A percentile compares a stretch with the other conserved stretches of the same genome.
phyloP scores from a whole-genome alignment of 1,140 invertebrate species.

The Bombus pascuorum region DNA sequence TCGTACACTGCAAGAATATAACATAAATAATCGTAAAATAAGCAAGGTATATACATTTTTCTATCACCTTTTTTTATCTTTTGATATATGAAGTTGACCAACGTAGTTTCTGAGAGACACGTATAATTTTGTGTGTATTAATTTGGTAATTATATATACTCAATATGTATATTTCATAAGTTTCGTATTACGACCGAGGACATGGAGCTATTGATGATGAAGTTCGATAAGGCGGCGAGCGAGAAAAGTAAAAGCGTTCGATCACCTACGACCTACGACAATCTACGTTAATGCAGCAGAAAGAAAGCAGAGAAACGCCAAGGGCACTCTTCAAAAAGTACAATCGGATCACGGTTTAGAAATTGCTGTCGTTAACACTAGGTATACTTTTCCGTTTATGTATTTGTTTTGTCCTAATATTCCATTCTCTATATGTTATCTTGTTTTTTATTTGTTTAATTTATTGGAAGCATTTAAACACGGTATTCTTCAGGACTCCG shows the following conservation, averaged over 20 bases:
- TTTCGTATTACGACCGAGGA: background rate
- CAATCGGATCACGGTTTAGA: background rate
- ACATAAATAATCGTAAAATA: background rate
- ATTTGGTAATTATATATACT: background rate
- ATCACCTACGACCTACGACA: background rate
- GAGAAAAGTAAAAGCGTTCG: background rate
- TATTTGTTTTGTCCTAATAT: constrained; percentile 10
- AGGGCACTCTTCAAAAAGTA: constrained; percentile 1
- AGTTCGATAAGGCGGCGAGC: background rate
- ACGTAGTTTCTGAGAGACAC: background rate
- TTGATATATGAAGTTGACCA: background rate
- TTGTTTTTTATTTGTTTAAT: background rate
- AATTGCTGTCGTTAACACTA: background rate
- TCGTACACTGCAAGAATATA: background rate
- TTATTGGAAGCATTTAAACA: constrained; percentile 59
- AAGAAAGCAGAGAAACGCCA: constrained; percentile 18
- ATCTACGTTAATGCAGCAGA: background rate
- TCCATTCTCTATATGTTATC: background rate
- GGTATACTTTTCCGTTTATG: background rate
- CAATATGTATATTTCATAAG: background rate
- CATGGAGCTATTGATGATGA: background rate
- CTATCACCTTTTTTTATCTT: background rate
- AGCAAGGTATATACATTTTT: background rate
- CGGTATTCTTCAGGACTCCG: constrained; percentile 26
- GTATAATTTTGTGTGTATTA: background rate